Evolutionary conservation across 2,888 invertebrate genomes (phyloP).

Genomic region (Drosophila prolongata): DNA sequence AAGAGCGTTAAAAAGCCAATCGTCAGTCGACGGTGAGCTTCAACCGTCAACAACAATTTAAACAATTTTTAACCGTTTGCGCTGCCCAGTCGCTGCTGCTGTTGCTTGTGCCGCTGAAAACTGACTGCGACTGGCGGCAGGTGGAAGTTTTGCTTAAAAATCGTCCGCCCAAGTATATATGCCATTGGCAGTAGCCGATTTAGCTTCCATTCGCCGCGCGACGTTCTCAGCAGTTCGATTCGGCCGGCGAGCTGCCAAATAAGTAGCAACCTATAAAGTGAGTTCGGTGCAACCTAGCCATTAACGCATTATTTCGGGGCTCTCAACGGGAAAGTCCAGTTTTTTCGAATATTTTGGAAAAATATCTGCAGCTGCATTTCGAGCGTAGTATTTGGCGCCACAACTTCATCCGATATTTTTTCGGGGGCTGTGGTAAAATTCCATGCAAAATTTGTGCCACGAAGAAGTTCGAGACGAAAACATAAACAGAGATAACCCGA

Average conservation of each 20-base stretch:
- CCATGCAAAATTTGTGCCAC: slow-evolving; percentile 49
- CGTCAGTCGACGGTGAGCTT: slow-evolving; percentile 36
- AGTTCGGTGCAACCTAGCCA: slow-evolving; percentile 9
- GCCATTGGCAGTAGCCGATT: slow-evolving; percentile 74
- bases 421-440: slow-evolving; percentile 47
- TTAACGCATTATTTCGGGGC: slow-evolving; percentile 6
- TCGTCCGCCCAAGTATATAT: slow-evolving; percentile 70
- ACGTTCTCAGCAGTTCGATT: slow-evolving; percentile 62
- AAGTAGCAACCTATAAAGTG: slow-evolving; percentile 20
- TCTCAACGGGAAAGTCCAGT: slow-evolving; percentile 26
- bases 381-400: slow-evolving; percentile 12
- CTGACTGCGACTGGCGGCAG: slow-evolving; percentile 36
- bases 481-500: slow-evolving; percentile 22
- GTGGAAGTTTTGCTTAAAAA: slow-evolving; percentile 63
- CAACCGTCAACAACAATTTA: slow-evolving; percentile 64
- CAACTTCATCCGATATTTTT: not conserved
- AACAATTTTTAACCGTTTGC: slow-evolving; percentile 73
- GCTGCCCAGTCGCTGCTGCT: slow-evolving; percentile 15
- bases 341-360: not conserved
- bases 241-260: slow-evolving; percentile 12
- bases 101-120: slow-evolving; percentile 22
- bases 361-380: not conserved
- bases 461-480: slow-evolving; percentile 37
- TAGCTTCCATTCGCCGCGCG: slow-evolving; percentile 78
- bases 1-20: slow-evolving; percentile 36